These are phyloP conservation scores for Gymnarchus niloticus DNA, from an alignment of 2,113 vertebrate species.

Conservation along the genomic window DNA sequence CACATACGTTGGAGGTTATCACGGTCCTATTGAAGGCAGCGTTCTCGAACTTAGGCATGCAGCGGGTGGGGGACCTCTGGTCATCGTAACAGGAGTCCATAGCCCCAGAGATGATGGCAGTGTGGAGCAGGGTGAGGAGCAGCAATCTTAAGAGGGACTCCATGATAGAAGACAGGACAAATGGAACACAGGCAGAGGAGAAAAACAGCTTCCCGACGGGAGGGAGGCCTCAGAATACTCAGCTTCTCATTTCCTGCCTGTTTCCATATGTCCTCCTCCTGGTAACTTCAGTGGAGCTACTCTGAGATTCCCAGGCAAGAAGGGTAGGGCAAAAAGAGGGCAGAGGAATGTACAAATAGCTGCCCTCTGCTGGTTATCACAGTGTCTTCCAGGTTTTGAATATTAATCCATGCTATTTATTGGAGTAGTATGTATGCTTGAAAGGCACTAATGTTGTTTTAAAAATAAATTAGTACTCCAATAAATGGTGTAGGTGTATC, in stretches of 20 bases:
- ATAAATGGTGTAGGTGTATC: neutral
- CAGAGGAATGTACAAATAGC: neutral
- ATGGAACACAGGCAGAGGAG: slow-evolving; percentile 23
- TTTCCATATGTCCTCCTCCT: neutral
- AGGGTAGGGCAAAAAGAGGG: neutral
- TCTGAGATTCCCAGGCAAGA: neutral
- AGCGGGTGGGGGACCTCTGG: slow-evolving; percentile 63
- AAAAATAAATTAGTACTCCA: neutral
- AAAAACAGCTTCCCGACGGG: neutral
- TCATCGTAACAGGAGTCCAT: slow-evolving; percentile 71
- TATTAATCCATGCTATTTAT: neutral
- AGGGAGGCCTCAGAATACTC: neutral
- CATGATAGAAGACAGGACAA: slow-evolving; percentile 46
- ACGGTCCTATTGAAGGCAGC: slow-evolving; percentile 71
- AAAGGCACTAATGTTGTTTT: neutral
- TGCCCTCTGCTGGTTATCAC: slow-evolving; percentile 24
- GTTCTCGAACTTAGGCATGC: slow-evolving; percentile 85
- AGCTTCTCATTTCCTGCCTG: neutral
- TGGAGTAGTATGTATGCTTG: neutral
- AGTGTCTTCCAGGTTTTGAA: neutral
- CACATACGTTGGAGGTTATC: slow-evolving; percentile 73
- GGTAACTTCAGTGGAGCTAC: neutral
- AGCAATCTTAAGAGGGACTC: slow-evolving; percentile 40
- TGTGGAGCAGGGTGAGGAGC: slow-evolving; percentile 35
- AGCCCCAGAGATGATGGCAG: slow-evolving; percentile 38